Evolutionary conservation across 2,888 invertebrate species (phyloP).

Genomic region (Empis livida): DNA sequence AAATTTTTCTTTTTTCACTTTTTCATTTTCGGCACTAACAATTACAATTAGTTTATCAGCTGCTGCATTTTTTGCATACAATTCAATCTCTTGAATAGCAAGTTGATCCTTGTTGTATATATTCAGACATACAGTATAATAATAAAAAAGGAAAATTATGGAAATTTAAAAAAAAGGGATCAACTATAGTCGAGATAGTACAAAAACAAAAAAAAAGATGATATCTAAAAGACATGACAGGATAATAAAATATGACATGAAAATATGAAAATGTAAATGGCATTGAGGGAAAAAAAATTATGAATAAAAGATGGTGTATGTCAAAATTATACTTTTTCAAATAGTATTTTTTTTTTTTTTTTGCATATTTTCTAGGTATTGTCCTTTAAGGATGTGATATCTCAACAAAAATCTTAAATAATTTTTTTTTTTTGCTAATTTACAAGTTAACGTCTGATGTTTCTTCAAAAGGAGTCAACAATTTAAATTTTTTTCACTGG

Average conservation of each 20-base stretch:
- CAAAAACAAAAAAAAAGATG: too few relatives aligned
- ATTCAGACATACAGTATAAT: background rate
- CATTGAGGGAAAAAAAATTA: too few relatives aligned
- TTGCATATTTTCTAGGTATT: background rate
- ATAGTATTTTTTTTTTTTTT: background rate
- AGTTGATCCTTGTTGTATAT: constrained; percentile 28
- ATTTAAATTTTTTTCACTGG: too few relatives aligned
- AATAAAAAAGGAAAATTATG: background rate
- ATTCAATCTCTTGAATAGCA: constrained; percentile 63
- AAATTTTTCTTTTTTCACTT: constrained; percentile 78
- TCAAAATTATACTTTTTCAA: background rate
- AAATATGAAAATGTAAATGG: too few relatives aligned
- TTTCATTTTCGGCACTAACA: constrained; percentile 81
- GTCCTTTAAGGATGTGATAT: background rate
- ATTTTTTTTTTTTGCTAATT: too few relatives aligned
- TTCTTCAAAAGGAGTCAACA: background rate
- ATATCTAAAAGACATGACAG: too few relatives aligned
- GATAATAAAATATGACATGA: too few relatives aligned
- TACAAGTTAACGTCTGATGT: too few relatives aligned
- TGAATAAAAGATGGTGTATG: background rate
- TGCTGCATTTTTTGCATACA: constrained; percentile 80
- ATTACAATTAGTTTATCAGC: constrained; percentile 82
- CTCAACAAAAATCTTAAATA: background rate
- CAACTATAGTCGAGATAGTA: too few relatives aligned
- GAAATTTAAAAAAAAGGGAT: background rate